Conservation (phyloP, 2,888 invertebrate species). For the Xanthia icteritia region DNA sequence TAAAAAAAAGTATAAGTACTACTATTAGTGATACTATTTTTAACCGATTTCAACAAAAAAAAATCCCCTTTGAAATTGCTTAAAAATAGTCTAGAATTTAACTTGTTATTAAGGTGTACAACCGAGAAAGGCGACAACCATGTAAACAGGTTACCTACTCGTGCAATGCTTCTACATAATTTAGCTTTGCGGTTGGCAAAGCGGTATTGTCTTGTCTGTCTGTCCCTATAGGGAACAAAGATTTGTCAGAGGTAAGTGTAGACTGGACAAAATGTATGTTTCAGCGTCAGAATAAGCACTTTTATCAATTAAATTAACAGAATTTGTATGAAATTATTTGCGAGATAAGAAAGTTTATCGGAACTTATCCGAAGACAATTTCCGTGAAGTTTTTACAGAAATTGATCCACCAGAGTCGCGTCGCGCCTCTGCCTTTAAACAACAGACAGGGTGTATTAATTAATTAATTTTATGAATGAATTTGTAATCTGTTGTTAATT, state of each 20-base stretch:
- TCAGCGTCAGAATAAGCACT: not conserved
- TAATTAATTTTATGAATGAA: no score
- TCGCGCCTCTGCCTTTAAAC: no score
- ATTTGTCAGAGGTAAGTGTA: not conserved
- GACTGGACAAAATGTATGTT: not conserved
- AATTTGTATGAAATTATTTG: not conserved
- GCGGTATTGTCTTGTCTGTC: conserved; percentile 17
- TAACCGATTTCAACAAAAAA: no score
- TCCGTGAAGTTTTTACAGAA: no score
- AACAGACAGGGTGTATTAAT: no score
- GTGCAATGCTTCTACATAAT: conserved; percentile 51
- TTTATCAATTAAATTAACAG: not conserved
- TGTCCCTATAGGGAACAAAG: not conserved
- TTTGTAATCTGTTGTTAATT: no score
- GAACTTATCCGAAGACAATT: not conserved
- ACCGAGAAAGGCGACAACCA: conserved; percentile 47
- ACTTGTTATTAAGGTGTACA: not conserved
- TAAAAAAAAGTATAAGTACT: no score
- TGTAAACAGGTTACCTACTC: conserved; percentile 44
- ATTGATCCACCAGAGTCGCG: no score
- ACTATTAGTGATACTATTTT: no score
- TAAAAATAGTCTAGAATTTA: no score
- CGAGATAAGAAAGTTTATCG: not conserved
- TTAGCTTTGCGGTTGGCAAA: conserved; percentile 37
- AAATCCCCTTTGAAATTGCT: no score